Evolutionary conservation across 2,113 vertebrate species (phyloP).

Genomic region (Lophochroa leadbeateri): DNA sequence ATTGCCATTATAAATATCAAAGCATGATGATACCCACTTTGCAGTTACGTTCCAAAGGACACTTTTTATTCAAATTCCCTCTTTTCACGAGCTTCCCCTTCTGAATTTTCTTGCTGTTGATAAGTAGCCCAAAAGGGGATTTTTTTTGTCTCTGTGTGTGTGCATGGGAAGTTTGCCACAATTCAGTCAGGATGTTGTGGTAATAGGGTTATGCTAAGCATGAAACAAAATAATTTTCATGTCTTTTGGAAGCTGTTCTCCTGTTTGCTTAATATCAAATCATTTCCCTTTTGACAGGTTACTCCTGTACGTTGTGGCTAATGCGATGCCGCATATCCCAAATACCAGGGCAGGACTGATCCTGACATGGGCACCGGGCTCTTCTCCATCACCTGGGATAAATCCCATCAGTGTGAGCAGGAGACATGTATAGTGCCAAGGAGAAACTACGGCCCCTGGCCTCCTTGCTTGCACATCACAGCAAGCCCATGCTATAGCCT

Average conservation of each 20-base stretch:
- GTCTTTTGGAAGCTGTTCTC: not conserved
- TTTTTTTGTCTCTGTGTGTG: not conserved
- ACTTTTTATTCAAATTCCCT: conserved; percentile 6
- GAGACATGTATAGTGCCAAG: not conserved
- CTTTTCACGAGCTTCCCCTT: conserved; percentile 11
- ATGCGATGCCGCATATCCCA: accelerated
- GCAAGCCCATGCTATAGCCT: not conserved
- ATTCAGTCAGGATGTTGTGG: conserved; percentile 27
- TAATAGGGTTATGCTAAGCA: conserved; percentile 54
- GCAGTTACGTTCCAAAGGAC: not conserved
- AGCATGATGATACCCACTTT: not conserved
- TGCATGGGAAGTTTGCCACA: not conserved
- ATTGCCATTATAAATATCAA: not conserved
- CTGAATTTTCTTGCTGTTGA: not conserved
- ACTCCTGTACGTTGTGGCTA: not conserved
- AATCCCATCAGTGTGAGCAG: not conserved
- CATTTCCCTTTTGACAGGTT: not conserved
- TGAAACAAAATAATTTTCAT: conserved; percentile 25
- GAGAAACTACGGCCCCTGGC: not conserved
- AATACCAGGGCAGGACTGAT: not conserved
- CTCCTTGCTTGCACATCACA: not conserved
- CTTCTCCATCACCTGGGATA: not conserved
- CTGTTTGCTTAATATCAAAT: not conserved
- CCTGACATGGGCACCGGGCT: not conserved
- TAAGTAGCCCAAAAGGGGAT: conserved; percentile 15